phyloP scores from a whole-genome alignment of 2,113 vertebrate species.

The Sterrhoptilus dennistouni region DNA sequence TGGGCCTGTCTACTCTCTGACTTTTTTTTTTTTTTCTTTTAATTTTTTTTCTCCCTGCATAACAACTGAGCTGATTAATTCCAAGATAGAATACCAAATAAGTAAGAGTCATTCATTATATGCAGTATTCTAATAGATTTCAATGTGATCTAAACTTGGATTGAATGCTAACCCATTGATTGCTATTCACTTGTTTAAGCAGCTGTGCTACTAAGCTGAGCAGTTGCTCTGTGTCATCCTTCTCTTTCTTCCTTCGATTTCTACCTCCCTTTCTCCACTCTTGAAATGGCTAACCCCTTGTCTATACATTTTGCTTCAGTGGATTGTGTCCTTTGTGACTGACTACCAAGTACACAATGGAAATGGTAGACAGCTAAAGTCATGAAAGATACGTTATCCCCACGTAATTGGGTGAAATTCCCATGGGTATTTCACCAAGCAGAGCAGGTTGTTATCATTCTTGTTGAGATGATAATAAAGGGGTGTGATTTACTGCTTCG shows the following conservation, averaged over 20 bases:
- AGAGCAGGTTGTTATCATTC: constrained; percentile 39
- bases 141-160: constrained; percentile 65
- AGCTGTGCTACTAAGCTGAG: constrained; percentile 52
- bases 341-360: constrained; percentile 29
- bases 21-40: neutral
- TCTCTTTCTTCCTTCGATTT: constrained; percentile 31
- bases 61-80: constrained; percentile 70
- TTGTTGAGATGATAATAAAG: constrained; percentile 57
- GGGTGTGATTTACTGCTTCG: constrained; percentile 34
- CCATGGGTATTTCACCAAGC: constrained; percentile 22
- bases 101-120: constrained; percentile 61
- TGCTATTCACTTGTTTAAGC: constrained; percentile 63
- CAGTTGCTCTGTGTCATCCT: constrained; percentile 57
- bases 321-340: constrained; percentile 27
- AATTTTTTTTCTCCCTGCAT: neutral
- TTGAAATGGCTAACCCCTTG: constrained; percentile 29
- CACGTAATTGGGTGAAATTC: constrained; percentile 38
- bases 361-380: constrained; percentile 49
- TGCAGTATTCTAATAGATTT: constrained; percentile 64
- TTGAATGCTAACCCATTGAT: constrained; percentile 61
- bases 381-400: constrained; percentile 21
- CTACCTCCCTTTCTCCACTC: constrained; percentile 18
- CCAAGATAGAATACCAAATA: constrained; percentile 65
- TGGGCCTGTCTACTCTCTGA: constrained; percentile 3
- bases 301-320: constrained; percentile 42